Evolutionary conservation across 2,113 vertebrate genomes (phyloP).

Genomic region (Rhizomys pruinosus): DNA sequence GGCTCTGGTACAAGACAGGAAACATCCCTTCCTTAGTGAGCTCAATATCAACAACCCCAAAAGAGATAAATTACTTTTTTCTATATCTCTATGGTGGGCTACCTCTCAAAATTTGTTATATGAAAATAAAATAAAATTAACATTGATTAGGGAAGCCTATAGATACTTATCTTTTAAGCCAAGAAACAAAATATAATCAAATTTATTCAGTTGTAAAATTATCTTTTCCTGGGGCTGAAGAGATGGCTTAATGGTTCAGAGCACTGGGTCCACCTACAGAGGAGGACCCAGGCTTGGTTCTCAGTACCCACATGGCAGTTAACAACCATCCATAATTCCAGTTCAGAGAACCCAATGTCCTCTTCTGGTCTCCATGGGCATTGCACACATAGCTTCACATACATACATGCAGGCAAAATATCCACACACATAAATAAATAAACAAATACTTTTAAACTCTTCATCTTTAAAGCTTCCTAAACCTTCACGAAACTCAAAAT

Average conservation of each 20-base stretch:
- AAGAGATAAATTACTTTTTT: neutral
- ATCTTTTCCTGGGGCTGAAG: too few species aligned
- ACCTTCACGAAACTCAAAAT: neutral
- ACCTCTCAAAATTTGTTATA: conserved; percentile 6
- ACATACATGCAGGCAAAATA: too few species aligned
- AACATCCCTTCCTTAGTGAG: neutral
- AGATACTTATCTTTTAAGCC: neutral
- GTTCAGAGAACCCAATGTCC: too few species aligned
- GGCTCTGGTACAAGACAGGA: neutral
- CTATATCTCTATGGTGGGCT: neutral
- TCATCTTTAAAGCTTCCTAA: neutral
- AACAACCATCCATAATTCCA: too few species aligned
- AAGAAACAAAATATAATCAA: neutral
- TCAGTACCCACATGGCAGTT: too few species aligned
- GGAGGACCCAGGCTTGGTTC: too few species aligned
- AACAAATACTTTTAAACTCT: neutral
- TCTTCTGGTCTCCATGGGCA: too few species aligned
- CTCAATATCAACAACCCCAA: neutral
- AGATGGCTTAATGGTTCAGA: too few species aligned
- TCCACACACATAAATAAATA: too few species aligned
- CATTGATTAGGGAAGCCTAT: neutral
- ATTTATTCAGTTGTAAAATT: neutral
- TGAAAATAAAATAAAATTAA: conserved; percentile 34
- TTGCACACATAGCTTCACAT: too few species aligned
- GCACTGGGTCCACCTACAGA: too few species aligned